Evolutionary conservation across 2,113 vertebrate genomes (phyloP).

Genomic region (Calidris pugnax): DNA sequence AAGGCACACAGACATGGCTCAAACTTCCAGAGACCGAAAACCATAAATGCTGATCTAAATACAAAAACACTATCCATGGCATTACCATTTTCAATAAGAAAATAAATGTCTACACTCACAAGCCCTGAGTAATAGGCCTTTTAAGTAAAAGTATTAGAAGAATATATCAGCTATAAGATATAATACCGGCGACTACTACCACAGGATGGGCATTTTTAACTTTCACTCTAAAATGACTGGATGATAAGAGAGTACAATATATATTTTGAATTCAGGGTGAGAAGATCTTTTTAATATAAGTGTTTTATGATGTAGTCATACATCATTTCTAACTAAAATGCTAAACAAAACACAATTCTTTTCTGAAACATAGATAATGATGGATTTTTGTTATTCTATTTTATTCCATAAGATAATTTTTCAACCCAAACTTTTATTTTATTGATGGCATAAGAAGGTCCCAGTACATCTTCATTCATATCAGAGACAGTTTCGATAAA

Average conservation of each 20-base stretch:
- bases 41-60: neutral
- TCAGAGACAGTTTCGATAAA: constrained; percentile 45
- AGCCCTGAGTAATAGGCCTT: constrained; percentile 73
- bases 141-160: constrained; percentile 78
- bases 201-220: constrained; percentile 78
- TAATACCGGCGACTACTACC: constrained; percentile 64
- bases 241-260: constrained; percentile 80
- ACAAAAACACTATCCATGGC: neutral
- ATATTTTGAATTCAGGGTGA: constrained; percentile 75
- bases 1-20: neutral
- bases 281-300: constrained; percentile 82
- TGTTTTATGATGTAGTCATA: constrained; percentile 77
- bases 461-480: constrained; percentile 62
- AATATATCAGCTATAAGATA: constrained; percentile 79
- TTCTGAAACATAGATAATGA: constrained; percentile 71
- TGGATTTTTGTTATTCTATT: constrained; percentile 71
- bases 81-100: constrained; percentile 66
- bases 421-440: constrained; percentile 75
- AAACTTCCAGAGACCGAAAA: neutral
- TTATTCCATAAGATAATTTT: constrained; percentile 70
- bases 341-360: constrained; percentile 72
- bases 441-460: constrained; percentile 62
- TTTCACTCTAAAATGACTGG: constrained; percentile 77
- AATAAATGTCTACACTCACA: constrained; percentile 61
- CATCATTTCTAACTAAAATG: constrained; percentile 79